These are phyloP conservation scores for Drosophila lini DNA, from an alignment of 1,140 invertebrate genomes.

Conservation along the genomic window DNA sequence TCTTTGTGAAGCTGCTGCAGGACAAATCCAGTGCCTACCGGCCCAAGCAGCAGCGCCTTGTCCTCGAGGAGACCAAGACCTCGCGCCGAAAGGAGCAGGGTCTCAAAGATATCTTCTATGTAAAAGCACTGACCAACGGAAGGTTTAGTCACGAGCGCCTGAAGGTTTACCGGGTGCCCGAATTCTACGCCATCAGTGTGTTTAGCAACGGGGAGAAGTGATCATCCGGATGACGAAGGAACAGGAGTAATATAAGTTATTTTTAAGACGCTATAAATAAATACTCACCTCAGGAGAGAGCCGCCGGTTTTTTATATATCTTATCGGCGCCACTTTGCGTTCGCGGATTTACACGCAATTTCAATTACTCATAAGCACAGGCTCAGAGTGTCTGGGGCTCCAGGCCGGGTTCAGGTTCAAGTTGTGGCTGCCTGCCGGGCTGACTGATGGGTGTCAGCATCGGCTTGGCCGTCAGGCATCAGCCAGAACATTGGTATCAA, in stretches of 20 bases:
- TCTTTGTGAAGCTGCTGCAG: constrained; percentile 71
- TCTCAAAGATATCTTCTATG: constrained; percentile 79
- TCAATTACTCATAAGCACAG: constrained; percentile 63
- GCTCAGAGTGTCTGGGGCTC: constrained; percentile 3
- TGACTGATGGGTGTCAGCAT: constrained; percentile 49
- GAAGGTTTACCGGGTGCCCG: constrained; percentile 75
- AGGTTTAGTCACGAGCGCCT: constrained; percentile 75
- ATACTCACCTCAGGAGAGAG: constrained; percentile 51
- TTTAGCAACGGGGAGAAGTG: constrained; percentile 64
- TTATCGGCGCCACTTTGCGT: constrained; percentile 35
- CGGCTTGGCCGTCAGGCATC: constrained; percentile 40
- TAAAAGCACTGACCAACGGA: constrained; percentile 72
- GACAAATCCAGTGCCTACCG: constrained; percentile 63
- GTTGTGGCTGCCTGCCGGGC: not conserved
- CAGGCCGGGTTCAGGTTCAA: constrained; percentile 17
- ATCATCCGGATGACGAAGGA: constrained; percentile 11
- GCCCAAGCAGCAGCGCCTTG: constrained; percentile 63
- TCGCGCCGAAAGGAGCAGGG: constrained; percentile 40
- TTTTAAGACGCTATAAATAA: constrained; percentile 76
- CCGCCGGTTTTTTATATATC: constrained; percentile 30
- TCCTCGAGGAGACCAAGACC: constrained; percentile 36
- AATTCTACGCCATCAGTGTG: constrained; percentile 81
- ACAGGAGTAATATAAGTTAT: constrained; percentile 62
- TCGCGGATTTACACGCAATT: constrained; percentile 58
- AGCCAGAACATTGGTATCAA: constrained; percentile 43